Percentiles rank a stretch among this genome's conserved stretches.
Evolutionary conservation across 2,888 invertebrate genomes (phyloP).

Genomic region (Lymantria monacha): DNA sequence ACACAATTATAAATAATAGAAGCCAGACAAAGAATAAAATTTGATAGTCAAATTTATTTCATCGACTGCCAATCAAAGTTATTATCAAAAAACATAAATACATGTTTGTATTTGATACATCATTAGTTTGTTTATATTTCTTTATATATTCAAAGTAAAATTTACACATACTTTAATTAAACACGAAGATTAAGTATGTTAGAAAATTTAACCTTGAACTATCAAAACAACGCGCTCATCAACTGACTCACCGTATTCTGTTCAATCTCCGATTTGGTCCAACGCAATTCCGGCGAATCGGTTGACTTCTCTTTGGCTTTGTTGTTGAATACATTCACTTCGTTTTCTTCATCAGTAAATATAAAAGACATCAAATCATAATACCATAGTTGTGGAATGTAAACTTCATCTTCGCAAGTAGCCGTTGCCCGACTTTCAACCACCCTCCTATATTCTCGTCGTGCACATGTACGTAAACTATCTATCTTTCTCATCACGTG

Average conservation of each 20-base stretch:
- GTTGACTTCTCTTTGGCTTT: conserved; percentile 25
- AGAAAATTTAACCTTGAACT: too few species aligned
- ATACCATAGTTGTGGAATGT: conserved; percentile 66
- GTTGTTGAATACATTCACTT: neutral
- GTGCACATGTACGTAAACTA: conserved; percentile 67
- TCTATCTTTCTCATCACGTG: conserved; percentile 70
- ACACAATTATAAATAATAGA: too few species aligned
- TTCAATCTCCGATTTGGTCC: neutral
- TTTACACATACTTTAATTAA: too few species aligned
- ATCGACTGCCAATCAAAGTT: too few species aligned
- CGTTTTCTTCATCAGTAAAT: conserved; percentile 40
- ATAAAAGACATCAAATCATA: conserved; percentile 61
- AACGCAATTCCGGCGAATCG: conserved; percentile 44
- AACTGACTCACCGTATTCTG: neutral
- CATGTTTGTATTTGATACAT: too few species aligned
- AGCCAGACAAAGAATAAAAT: too few species aligned
- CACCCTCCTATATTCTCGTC: conserved; percentile 62
- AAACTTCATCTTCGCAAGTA: conserved; percentile 46
- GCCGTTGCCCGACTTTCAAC: conserved; percentile 49
- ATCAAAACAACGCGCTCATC: too few species aligned
- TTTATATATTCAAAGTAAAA: too few species aligned
- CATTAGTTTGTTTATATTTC: too few species aligned
- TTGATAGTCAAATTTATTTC: too few species aligned
- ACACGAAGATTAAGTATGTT: too few species aligned
- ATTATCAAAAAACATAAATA: too few species aligned